These are phyloP conservation scores for Tetramorium parvispinum DNA, from an alignment of 1,140 invertebrate species.

Conservation along the genomic window DNA sequence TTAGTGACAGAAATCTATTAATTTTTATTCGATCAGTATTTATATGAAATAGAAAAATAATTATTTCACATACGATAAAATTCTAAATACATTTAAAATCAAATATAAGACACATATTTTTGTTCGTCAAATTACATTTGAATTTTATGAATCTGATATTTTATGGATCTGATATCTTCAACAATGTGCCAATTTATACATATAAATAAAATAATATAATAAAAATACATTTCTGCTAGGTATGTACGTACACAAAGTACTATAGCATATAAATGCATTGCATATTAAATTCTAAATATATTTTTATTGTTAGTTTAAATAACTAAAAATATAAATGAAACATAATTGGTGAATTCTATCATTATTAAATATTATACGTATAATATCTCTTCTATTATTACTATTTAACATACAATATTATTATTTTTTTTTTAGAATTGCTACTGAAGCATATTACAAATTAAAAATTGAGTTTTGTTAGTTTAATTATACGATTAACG, in stretches of 20 bases:
- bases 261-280: conserved; percentile 5
- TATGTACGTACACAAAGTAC: not conserved
- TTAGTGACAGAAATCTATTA: not conserved
- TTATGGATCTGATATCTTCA: conserved; percentile 13
- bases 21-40: conserved; percentile 27
- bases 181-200: conserved; percentile 63
- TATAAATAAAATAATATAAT: conserved; percentile 27
- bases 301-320: conserved; percentile 38
- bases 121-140: not conserved
- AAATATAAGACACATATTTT: conserved; percentile 8
- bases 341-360: not conserved
- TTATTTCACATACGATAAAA: not conserved
- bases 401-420: not conserved
- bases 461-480: not conserved
- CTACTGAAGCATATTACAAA: not conserved
- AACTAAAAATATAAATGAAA: not conserved
- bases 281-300: conserved; percentile 45
- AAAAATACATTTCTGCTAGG: not conserved
- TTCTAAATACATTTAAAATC: not conserved
- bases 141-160: not conserved
- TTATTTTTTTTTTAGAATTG: not conserved
- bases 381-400: not conserved
- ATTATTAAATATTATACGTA: not conserved
- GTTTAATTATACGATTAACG: not conserved
- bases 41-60: not conserved